These are phyloP conservation scores for Pterophyllum scalare DNA, from an alignment of 2,113 vertebrate genomes.

Conservation along the genomic window DNA sequence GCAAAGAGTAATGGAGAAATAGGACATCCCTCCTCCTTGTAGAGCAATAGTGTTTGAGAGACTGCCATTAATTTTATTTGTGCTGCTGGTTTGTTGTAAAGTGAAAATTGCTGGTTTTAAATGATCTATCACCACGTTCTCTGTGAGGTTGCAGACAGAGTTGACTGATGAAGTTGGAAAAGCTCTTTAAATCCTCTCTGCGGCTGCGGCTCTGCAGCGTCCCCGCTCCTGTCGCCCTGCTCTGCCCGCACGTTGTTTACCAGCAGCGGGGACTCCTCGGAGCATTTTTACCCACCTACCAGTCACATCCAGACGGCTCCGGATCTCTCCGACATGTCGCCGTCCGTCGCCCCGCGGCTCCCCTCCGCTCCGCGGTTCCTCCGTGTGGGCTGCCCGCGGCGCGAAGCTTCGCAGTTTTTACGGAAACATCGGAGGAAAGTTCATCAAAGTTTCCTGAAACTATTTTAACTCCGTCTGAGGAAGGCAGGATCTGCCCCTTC, in stretches of 20 bases:
- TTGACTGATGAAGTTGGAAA: background rate
- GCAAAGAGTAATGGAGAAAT: too few species aligned
- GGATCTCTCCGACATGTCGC: slow-evolving; percentile 47
- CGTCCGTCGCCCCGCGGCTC: background rate
- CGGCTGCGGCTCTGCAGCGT: background rate
- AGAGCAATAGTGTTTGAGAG: too few species aligned
- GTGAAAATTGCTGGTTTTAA: too few species aligned
- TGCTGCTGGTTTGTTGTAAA: too few species aligned
- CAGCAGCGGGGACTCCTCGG: slow-evolving; percentile 28
- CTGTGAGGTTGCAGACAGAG: accelerated
- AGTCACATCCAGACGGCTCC: slow-evolving; percentile 55
- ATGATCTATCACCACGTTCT: too few species aligned
- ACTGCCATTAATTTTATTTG: too few species aligned
- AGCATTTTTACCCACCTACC: slow-evolving; percentile 26
- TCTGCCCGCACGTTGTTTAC: slow-evolving; percentile 48
- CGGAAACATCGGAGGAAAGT: background rate
- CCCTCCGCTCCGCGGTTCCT: background rate
- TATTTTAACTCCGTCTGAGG: slow-evolving; percentile 4
- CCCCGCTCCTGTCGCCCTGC: background rate
- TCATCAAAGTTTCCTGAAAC: background rate
- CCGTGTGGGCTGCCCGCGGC: background rate
- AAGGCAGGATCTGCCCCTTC: slow-evolving; percentile 16
- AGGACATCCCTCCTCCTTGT: too few species aligned
- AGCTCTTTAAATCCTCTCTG: background rate
- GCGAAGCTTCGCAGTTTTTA: background rate